These are phyloP conservation scores for Argynnis bischoffii DNA, from an alignment of 2,888 invertebrate genomes.

Conservation along the genomic window DNA sequence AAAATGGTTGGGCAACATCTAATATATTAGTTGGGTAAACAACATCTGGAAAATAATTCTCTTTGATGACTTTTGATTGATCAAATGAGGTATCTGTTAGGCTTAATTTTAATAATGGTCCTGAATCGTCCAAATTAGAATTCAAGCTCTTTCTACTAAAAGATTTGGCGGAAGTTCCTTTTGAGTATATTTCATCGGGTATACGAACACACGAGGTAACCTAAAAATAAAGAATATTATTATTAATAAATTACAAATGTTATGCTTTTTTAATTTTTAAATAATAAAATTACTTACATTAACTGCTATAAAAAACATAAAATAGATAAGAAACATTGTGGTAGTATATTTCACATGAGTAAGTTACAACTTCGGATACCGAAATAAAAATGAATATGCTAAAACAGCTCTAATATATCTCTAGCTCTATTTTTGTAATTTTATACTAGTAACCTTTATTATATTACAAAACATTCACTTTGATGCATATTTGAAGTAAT, in stretches of 20 bases:
- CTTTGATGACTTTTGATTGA: slow-evolving; percentile 14
- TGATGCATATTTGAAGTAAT: slow-evolving; percentile 3
- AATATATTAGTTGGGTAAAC: slow-evolving; percentile 48
- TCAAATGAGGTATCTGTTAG: neutral
- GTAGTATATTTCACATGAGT: neutral
- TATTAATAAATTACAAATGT: neutral
- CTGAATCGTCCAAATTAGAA: neutral
- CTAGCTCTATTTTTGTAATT: neutral
- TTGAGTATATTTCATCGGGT: slow-evolving; percentile 9
- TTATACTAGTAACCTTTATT: slow-evolving; percentile 8
- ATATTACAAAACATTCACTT: slow-evolving; percentile 12
- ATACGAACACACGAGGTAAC: slow-evolving; percentile 8
- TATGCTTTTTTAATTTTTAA: neutral
- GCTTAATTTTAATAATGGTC: neutral
- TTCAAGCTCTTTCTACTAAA: neutral
- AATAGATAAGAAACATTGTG: slow-evolving; percentile 3
- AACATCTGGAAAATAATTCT: slow-evolving; percentile 44
- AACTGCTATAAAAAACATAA: neutral
- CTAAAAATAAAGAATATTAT: slow-evolving; percentile 15
- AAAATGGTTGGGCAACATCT: slow-evolving; percentile 59
- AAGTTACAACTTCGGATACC: too few relatives aligned
- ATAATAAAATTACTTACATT: slow-evolving; percentile 10
- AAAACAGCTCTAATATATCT: neutral
- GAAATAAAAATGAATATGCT: too few relatives aligned
- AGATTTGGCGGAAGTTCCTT: neutral